Conservation (phyloP, 2,888 invertebrate species). For the Sphecodes monilicornis region DNA sequence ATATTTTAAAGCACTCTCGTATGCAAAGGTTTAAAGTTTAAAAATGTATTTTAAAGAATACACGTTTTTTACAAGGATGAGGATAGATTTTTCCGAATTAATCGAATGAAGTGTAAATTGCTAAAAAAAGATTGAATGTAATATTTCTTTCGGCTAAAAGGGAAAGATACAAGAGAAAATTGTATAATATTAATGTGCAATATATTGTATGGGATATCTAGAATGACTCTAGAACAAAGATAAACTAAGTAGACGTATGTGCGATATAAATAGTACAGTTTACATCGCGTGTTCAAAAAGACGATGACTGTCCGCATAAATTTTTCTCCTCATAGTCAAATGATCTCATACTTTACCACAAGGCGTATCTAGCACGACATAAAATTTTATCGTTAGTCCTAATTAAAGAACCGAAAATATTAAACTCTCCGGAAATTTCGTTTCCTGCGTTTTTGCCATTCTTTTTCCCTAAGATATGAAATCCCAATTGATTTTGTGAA, state of each 20-base stretch:
- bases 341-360: not conserved
- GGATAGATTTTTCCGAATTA: not conserved
- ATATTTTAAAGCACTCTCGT: no score
- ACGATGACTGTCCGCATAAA: not conserved
- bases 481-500: no score
- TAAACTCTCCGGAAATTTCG: not conserved
- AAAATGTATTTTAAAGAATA: no score
- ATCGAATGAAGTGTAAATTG: no score
- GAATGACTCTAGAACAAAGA: not conserved
- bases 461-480: not conserved
- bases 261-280: not conserved
- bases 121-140: no score
- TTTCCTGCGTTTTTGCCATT: not conserved
- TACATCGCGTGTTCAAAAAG: not conserved
- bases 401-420: not conserved
- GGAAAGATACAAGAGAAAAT: not conserved
- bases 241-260: not conserved
- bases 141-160: no score
- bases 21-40: no score
- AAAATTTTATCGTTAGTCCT: not conserved
- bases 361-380: not conserved
- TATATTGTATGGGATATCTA: not conserved
- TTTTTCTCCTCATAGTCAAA: not conserved
- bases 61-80: not conserved
- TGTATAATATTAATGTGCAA: not conserved